Evolutionary conservation across 2,888 invertebrate genomes (phyloP).

Genomic region (Mongoloraphidia duomilia): DNA sequence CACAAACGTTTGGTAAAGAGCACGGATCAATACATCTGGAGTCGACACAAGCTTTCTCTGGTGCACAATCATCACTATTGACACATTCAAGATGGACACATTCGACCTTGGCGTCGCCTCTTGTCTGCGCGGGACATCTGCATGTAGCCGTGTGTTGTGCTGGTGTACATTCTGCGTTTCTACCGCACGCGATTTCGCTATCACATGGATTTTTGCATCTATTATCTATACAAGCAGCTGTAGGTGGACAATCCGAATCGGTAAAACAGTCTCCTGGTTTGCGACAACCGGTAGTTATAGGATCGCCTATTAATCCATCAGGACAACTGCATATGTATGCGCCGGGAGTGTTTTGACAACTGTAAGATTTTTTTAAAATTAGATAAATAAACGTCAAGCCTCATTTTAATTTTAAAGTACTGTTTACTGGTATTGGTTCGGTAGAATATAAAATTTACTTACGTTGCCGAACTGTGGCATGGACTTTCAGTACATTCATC

Average conservation of each 20-base stretch:
- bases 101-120: constrained; percentile 58
- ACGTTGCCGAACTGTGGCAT: constrained; percentile 61
- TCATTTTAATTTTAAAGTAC: neutral
- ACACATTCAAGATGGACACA: constrained; percentile 64
- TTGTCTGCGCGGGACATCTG: constrained; percentile 57
- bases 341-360: constrained; percentile 65
- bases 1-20: constrained; percentile 65
- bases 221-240: constrained; percentile 59
- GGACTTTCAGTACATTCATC: constrained; percentile 67
- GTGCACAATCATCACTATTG: constrained; percentile 60
- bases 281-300: constrained; percentile 55
- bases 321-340: constrained; percentile 64
- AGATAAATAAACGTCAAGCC: constrained; percentile 3
- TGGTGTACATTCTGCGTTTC: constrained; percentile 59
- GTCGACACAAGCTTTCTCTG: constrained; percentile 59
- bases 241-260: constrained; percentile 63
- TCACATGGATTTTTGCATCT: constrained; percentile 69
- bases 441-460: constrained; percentile 17
- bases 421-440: neutral
- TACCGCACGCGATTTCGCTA: constrained; percentile 48
- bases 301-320: constrained; percentile 68
- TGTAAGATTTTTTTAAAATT: constrained; percentile 15
- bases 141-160: constrained; percentile 56
- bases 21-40: constrained; percentile 74
- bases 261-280: constrained; percentile 70